These are phyloP conservation scores for Melanostigma gelatinosum DNA, from an alignment of 2,113 vertebrate species.

Conservation along the genomic window DNA sequence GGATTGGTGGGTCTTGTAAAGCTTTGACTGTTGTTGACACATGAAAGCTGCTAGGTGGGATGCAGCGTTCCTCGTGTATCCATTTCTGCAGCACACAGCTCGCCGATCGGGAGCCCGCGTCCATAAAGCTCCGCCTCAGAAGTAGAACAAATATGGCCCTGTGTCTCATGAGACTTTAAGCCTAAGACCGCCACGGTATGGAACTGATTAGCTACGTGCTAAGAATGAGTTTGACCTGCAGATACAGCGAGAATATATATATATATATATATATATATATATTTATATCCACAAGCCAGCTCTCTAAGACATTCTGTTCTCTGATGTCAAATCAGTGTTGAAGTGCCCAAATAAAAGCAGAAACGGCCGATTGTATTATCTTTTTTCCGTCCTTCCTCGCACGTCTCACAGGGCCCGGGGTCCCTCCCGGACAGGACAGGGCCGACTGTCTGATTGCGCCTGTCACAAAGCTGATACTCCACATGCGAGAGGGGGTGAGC, in stretches of 20 bases:
- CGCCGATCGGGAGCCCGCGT: slow-evolving; percentile 7
- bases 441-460: slow-evolving; percentile 32
- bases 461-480: slow-evolving; percentile 62
- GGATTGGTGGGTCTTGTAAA: slow-evolving; percentile 39
- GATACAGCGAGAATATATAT: background rate
- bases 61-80: background rate
- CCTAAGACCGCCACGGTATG: background rate
- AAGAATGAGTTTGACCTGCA: background rate
- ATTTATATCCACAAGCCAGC: slow-evolving; percentile 6
- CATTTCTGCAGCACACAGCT: slow-evolving; percentile 21
- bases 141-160: background rate
- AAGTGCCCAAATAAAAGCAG: slow-evolving; percentile 32
- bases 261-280: background rate
- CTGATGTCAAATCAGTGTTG: slow-evolving; percentile 40
- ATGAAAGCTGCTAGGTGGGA: slow-evolving; percentile 49
- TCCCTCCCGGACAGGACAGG: no score
- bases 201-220: slow-evolving; percentile 23
- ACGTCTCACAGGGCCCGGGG: background rate
- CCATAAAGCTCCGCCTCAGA: slow-evolving; percentile 36
- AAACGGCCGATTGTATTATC: slow-evolving; percentile 45
- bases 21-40: slow-evolving; percentile 49
- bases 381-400: slow-evolving; percentile 24
- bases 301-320: slow-evolving; percentile 47
- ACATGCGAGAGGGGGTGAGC: background rate
- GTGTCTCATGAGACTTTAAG: slow-evolving; percentile 7